Evolutionary conservation across 2,888 invertebrate genomes (phyloP), one percentile per base, ranked within the genome.

Genomic region (Leuctra nigra): DNA sequence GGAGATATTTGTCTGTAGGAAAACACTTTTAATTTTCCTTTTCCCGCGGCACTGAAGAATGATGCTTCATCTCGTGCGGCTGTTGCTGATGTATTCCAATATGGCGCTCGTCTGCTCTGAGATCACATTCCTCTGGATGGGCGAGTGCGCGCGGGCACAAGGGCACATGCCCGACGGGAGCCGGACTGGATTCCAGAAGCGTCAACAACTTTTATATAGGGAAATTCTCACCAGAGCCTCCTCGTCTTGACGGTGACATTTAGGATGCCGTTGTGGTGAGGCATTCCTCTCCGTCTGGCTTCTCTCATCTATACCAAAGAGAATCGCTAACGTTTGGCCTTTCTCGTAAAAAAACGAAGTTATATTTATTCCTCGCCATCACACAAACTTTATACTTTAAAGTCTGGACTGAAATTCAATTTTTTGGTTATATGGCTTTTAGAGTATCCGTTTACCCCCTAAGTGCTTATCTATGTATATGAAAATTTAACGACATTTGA

Each of bases 191-290:
- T 50, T 50, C 50, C 50, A 13, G 29, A 14, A 25, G 48, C 25
- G 29, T 33, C 48, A 48, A 48, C 50, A 22, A 3, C 50, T 50
- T 35, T 50, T 50, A 50, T 48, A 48, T 50, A 50, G 50, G 50
- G 50, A 50, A 50, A 50, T 50, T 50, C 50, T 50, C 50, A 50
- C 50, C 50, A 33, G 7, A 50, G 36, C 50, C 20, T 20, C 50
- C 9, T 50, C 7, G 35, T 50, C 50, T 50, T 23, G 6, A n/a
- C 29, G 9, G 24, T 47, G 47, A 47, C 47, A 47, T 47, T 29
- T 47, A 14, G 47, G 29, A 47, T 47, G 24, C 47, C 47, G 25
- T 25, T 23, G 25, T 25, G n/a, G 29, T n/a, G 16, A 47, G 47
- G 47, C 24, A 47, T 47, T 46, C 23, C 23, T 24, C 47, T 22